Evolutionary conservation across 92 coral and sea anemone species (phyloP).

Genomic region (Epizoanthus ramosus): DNA sequence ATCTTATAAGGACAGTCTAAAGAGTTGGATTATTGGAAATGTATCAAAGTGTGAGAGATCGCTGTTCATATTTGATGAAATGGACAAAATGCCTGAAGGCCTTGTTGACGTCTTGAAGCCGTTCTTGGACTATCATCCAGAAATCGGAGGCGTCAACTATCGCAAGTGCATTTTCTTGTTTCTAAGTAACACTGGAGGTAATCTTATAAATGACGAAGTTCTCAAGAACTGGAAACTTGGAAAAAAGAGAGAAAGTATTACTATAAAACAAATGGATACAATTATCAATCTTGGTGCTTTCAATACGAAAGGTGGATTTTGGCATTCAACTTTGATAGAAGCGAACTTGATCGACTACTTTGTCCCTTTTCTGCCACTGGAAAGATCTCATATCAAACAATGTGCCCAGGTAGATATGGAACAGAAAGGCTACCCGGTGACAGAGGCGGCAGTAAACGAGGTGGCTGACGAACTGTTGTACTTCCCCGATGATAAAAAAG

Average conservation of each 20-base stretch:
- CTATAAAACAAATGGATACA: constrained; percentile 76
- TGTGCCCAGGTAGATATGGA: too few species aligned
- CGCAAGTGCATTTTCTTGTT: constrained; percentile 81
- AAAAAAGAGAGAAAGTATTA: constrained; percentile 60
- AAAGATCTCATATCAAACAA: constrained; percentile 77
- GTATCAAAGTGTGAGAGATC: constrained; percentile 53
- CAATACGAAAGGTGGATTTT: constrained; percentile 19
- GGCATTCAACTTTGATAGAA: too few species aligned
- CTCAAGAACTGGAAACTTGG: constrained; percentile 76
- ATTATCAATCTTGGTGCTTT: constrained; percentile 79
- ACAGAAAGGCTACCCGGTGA: too few species aligned
- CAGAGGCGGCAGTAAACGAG: too few species aligned
- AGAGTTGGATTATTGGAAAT: constrained; percentile 49
- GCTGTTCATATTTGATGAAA: too few species aligned
- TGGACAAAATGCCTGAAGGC: too few species aligned
- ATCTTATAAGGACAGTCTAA: constrained; percentile 56
- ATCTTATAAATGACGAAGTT: constrained; percentile 65
- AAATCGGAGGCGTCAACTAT: constrained; percentile 69
- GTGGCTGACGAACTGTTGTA: too few species aligned
- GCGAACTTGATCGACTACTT: constrained; percentile 20
- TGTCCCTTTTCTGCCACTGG: constrained; percentile 84
- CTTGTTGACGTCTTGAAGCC: constrained; percentile 86
- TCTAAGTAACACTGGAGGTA: constrained; percentile 84
- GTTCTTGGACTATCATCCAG: constrained; percentile 72
- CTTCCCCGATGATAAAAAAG: too few species aligned